phyloP scores from a whole-genome alignment of 2,888 invertebrate genomes.

The Celastrina argiolus region DNA sequence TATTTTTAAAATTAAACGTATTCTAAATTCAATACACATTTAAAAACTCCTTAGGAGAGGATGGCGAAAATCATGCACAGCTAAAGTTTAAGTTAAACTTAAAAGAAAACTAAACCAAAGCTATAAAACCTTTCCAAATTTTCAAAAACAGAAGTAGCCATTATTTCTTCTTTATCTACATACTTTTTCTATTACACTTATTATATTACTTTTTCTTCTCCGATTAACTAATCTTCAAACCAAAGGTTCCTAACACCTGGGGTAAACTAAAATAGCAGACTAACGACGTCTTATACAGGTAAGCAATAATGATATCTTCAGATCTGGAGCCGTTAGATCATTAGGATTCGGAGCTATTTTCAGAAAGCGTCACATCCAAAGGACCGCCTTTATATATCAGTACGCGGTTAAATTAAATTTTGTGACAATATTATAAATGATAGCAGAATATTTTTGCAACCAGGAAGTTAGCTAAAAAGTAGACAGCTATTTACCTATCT shows the following conservation, averaged over 20 bases:
- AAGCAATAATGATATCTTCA: constrained; percentile 70
- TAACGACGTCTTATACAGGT: constrained; percentile 74
- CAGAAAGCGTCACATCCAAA: constrained; percentile 32
- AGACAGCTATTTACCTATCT: no score
- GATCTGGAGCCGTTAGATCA: constrained; percentile 59
- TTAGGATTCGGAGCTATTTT: constrained; percentile 56
- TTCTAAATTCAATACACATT: no score
- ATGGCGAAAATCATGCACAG: no score
- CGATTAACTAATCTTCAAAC: neutral
- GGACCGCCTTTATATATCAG: constrained; percentile 17
- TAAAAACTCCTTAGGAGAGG: no score
- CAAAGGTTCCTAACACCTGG: constrained; percentile 5
- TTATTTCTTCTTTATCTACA: no score
- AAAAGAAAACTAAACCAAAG: no score
- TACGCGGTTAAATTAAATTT: constrained; percentile 14
- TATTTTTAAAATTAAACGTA: no score
- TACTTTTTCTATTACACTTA: neutral
- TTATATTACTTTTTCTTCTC: no score
- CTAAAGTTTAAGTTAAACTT: no score
- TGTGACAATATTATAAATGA: constrained; percentile 6
- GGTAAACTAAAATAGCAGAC: constrained; percentile 64
- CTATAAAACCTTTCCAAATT: no score
- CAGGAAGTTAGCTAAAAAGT: neutral
- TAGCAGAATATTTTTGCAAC: neutral
- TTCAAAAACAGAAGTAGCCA: no score